A percentile compares a stretch with the other conserved stretches of the same genome.
Evolutionary conservation across 2,888 invertebrate species (phyloP).

Genomic region (Dioctria linearis): DNA sequence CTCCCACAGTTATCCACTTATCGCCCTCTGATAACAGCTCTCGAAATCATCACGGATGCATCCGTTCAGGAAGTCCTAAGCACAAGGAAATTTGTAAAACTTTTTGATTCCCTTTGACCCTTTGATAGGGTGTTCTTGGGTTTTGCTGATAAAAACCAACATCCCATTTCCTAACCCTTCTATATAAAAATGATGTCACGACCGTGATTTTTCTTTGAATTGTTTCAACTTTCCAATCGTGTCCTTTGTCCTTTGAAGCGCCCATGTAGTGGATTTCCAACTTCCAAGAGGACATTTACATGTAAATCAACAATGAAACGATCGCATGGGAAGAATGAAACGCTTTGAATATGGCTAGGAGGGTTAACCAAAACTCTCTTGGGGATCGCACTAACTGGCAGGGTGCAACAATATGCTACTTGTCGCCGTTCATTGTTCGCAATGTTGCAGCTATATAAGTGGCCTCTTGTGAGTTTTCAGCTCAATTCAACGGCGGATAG

Average conservation of each 20-base stretch:
- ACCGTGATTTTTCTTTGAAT: neutral
- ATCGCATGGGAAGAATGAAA: neutral
- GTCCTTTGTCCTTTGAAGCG: neutral
- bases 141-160: neutral
- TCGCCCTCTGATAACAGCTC: neutral
- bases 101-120: neutral
- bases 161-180: neutral
- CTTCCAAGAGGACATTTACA: conserved; percentile 26
- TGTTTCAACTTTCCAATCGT: neutral
- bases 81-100: conserved; percentile 3
- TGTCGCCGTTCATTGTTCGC: conserved; percentile 41
- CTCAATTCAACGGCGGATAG: conserved; percentile 21
- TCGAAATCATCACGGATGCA: conserved; percentile 8
- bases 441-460: conserved; percentile 35
- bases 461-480: conserved; percentile 39
- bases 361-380: conserved; percentile 27
- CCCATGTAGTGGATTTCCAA: neutral
- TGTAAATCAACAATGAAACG: conserved; percentile 1
- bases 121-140: neutral
- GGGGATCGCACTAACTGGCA: conserved; percentile 10
- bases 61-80: conserved; percentile 30
- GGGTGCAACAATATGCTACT: conserved; percentile 36
- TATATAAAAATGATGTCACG: conserved; percentile 21
- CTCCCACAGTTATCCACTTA: conserved; percentile 24
- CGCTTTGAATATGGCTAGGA: neutral